Evolutionary conservation across 2,888 invertebrate genomes (phyloP).

Genomic region (Luperina nickerlii): DNA sequence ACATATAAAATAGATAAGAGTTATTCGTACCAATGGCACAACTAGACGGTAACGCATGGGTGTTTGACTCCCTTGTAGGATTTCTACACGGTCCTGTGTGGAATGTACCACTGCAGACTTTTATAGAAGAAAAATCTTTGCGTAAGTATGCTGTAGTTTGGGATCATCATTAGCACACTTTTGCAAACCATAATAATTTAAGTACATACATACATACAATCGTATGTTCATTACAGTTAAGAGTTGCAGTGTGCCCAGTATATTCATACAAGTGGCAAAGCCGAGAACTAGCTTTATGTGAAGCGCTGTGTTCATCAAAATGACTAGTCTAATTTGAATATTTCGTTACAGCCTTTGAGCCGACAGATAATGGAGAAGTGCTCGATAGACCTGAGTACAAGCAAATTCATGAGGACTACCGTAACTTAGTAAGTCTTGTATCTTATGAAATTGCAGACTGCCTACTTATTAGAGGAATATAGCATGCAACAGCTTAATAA

Average conservation of each 20-base stretch:
- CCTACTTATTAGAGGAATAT: fast-evolving
- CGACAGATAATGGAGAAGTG: constrained; percentile 91
- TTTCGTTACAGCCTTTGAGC: constrained; percentile 94
- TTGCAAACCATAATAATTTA: background rate
- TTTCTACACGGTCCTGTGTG: constrained; percentile 98
- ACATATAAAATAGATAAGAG: constrained; percentile 8
- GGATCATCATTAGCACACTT: background rate
- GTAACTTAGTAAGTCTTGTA: constrained; percentile 92
- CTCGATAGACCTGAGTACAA: constrained; percentile 94
- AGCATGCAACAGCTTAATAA: background rate
- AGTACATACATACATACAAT: no score
- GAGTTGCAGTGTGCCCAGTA: background rate
- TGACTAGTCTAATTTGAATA: background rate
- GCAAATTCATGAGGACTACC: constrained; percentile 95
- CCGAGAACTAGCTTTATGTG: constrained; percentile 9
- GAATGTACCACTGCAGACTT: constrained; percentile 97
- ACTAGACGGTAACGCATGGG: constrained; percentile 94
- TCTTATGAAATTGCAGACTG: background rate
- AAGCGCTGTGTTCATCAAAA: background rate
- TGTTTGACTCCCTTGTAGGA: constrained; percentile 97
- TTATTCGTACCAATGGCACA: constrained; percentile 73
- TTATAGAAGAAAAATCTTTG: constrained; percentile 97
- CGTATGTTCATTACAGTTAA: no score
- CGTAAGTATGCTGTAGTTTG: constrained; percentile 90
- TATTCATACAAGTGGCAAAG: background rate